Conservation (phyloP, 2,888 invertebrate species). For the Vanessa cardui region DNA sequence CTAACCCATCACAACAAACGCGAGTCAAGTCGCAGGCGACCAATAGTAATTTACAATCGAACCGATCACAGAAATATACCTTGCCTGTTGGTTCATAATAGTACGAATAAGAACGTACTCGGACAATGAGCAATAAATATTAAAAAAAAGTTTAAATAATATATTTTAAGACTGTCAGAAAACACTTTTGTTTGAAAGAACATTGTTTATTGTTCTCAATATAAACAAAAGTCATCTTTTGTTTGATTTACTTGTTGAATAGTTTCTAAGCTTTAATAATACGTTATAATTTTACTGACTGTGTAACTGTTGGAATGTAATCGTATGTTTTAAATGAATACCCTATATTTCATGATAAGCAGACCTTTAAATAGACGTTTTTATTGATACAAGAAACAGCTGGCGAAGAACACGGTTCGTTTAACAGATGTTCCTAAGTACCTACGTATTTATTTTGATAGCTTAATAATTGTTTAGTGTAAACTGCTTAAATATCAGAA, state of each 20-base stretch:
- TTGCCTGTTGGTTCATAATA: too few species aligned
- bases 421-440: conserved; percentile 12
- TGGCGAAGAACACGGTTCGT: conserved; percentile 7
- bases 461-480: neutral
- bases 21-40: too few species aligned
- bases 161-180: neutral
- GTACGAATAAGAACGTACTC: too few species aligned
- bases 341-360: conserved; percentile 14
- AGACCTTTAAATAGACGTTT: conserved; percentile 8
- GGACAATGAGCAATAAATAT: too few species aligned
- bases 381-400: conserved; percentile 16
- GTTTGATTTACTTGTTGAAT: neutral
- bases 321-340: conserved; percentile 2
- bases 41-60: too few species aligned
- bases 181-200: neutral
- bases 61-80: too few species aligned
- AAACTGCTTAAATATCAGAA: neutral
- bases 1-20: too few species aligned
- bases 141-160: too few species aligned
- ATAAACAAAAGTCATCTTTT: neutral
- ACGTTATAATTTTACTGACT: neutral
- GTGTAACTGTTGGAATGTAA: neutral
- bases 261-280: neutral
- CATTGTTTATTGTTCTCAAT: neutral
- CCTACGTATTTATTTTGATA: neutral